Percentiles rank a stretch among this genome's conserved stretches.
These are phyloP conservation scores for Mythimna vitellina DNA, from an alignment of 2,888 invertebrate genomes.

Conservation along the genomic window DNA sequence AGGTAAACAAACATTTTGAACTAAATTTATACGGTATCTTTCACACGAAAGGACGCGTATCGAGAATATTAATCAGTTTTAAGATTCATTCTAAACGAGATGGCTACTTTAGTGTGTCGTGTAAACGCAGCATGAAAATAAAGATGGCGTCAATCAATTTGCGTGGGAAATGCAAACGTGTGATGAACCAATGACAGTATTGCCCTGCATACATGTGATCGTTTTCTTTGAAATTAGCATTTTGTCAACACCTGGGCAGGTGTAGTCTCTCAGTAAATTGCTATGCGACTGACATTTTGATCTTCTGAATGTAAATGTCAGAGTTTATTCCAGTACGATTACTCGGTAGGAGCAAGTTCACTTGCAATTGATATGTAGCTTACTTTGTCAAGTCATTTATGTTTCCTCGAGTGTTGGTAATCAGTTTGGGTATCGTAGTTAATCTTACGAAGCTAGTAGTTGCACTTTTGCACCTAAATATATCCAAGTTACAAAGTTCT, in stretches of 20 bases:
- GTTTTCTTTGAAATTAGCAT: slow-evolving; percentile 48
- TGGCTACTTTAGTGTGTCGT: slow-evolving; percentile 33
- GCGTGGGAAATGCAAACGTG: slow-evolving; percentile 61
- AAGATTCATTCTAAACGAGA: slow-evolving; percentile 51
- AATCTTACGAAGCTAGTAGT: too few relatives aligned
- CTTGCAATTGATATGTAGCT: slow-evolving; percentile 20
- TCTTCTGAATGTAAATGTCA: slow-evolving; percentile 41
- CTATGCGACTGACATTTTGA: slow-evolving; percentile 36
- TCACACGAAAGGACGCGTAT: slow-evolving; percentile 38
- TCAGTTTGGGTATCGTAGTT: not conserved
- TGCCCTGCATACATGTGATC: slow-evolving; percentile 42
- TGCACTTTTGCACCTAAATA: not conserved
- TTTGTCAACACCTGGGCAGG: slow-evolving; percentile 41
- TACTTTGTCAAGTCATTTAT: slow-evolving; percentile 15
- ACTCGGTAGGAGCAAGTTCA: slow-evolving; percentile 26
- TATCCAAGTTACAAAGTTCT: not conserved
- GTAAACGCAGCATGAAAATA: slow-evolving; percentile 51
- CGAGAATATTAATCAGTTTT: slow-evolving; percentile 54
- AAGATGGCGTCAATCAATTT: slow-evolving; percentile 51
- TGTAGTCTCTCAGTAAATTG: slow-evolving; percentile 31
- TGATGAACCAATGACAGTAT: slow-evolving; percentile 42
- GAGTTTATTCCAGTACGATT: slow-evolving; percentile 32
- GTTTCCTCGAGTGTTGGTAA: not conserved
- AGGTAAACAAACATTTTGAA: slow-evolving; percentile 57
- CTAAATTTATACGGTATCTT: slow-evolving; percentile 48